phyloP scores from a whole-genome alignment of 2,888 invertebrate genomes.

The Selenia dentaria region DNA sequence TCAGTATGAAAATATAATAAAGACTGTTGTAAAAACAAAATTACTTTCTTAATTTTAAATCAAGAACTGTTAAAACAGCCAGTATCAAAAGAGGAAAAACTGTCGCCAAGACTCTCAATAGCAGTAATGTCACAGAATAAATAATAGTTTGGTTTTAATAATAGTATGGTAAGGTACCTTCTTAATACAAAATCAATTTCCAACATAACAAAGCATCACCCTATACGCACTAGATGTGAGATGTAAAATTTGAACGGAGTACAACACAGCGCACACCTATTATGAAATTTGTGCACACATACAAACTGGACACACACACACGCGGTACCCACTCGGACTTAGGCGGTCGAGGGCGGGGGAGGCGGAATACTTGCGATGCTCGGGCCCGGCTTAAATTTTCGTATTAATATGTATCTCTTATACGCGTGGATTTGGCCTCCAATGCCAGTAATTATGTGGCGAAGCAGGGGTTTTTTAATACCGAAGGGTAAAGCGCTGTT shows the following conservation, averaged over 20 bases:
- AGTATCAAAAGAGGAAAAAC: too few relatives aligned
- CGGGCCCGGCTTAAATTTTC: slow-evolving; percentile 76
- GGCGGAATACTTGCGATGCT: slow-evolving; percentile 69
- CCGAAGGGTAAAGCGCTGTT: slow-evolving; percentile 32
- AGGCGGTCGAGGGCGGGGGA: slow-evolving; percentile 61
- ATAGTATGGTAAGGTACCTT: too few relatives aligned
- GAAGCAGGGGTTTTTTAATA: slow-evolving; percentile 48
- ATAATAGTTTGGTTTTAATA: too few relatives aligned
- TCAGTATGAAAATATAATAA: too few relatives aligned
- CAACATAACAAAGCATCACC: slow-evolving; percentile 39
- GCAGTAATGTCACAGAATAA: too few relatives aligned
- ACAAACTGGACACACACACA: slow-evolving; percentile 52
- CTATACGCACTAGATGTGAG: slow-evolving; percentile 72
- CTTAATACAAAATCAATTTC: too few relatives aligned
- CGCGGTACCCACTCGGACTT: slow-evolving; percentile 60
- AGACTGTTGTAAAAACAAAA: too few relatives aligned
- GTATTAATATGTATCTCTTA: slow-evolving; percentile 81
- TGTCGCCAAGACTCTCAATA: too few relatives aligned
- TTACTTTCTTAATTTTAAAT: too few relatives aligned
- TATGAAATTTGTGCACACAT: slow-evolving; percentile 78
- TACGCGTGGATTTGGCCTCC: slow-evolving; percentile 69
- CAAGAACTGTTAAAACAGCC: too few relatives aligned
- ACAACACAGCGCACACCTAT: slow-evolving; percentile 75
- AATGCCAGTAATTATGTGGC: slow-evolving; percentile 64
- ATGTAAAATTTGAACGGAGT: slow-evolving; percentile 82